These are phyloP conservation scores for Sanderia malayensis DNA, from an alignment of 30 jellyfish, hydroid and myxozoan species.

Conservation along the genomic window DNA sequence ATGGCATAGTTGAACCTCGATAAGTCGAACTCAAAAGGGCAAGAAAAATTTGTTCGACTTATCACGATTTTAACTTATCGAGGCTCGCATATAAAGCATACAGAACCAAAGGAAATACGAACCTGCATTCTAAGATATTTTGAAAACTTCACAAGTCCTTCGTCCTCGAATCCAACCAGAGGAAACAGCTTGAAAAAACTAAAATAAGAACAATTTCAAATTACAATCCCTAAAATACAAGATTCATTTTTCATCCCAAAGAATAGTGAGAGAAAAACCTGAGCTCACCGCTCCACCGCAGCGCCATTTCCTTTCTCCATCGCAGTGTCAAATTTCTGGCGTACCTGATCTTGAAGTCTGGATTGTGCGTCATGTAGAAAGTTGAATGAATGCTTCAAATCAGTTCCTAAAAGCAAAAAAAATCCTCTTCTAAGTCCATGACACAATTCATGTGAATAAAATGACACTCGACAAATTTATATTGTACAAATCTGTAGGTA, in stretches of 20 bases:
- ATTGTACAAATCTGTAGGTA: too few species aligned
- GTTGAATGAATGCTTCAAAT: slow-evolving; percentile 80
- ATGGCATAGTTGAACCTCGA: too few species aligned
- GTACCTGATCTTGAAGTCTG: slow-evolving; percentile 64
- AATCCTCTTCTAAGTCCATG: too few species aligned
- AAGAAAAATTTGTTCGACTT: too few species aligned
- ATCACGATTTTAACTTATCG: too few species aligned
- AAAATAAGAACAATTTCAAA: slow-evolving; percentile 3
- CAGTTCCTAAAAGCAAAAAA: slow-evolving; percentile 63
- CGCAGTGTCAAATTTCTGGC: slow-evolving; percentile 79
- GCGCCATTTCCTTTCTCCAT: slow-evolving; percentile 38
- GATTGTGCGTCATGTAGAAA: slow-evolving; percentile 94
- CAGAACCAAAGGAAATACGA: too few species aligned
- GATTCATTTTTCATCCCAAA: too few species aligned
- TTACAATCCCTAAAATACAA: too few species aligned
- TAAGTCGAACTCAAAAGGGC: too few species aligned
- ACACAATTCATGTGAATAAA: too few species aligned
- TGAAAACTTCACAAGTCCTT: slow-evolving; percentile 82
- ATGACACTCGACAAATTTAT: too few species aligned
- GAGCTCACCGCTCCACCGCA: slow-evolving; percentile 84
- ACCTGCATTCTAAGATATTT: slow-evolving; percentile 81
- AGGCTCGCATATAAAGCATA: too few species aligned
- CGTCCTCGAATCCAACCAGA: slow-evolving; percentile 85
- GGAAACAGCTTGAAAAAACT: slow-evolving; percentile 97
- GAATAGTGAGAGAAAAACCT: slow-evolving; percentile 93